Conservation (phyloP, 2,113 vertebrate species). For the Meleagris gallopavo region DNA sequence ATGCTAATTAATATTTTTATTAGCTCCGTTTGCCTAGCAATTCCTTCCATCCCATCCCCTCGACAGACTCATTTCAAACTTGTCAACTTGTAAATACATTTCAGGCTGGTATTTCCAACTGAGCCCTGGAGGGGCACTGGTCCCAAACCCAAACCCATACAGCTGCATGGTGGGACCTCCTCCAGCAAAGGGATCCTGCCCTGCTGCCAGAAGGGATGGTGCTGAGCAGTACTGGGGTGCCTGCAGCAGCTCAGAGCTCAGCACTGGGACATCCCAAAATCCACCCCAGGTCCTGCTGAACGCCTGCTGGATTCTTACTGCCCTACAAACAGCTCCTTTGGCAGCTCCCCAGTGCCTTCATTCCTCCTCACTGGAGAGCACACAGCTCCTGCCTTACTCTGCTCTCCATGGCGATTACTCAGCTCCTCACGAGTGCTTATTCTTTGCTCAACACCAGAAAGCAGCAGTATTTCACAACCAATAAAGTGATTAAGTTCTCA, state of each 20-base stretch:
- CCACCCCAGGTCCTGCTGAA: fast-evolving
- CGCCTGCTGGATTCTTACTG: background rate
- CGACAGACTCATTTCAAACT: background rate
- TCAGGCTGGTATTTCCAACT: background rate
- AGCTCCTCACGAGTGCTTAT: background rate
- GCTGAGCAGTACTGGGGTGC: background rate
- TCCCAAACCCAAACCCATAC: background rate
- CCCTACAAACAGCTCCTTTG: background rate
- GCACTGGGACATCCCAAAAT: background rate
- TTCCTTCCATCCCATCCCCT: background rate
- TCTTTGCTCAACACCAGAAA: background rate
- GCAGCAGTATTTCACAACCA: conserved; percentile 42
- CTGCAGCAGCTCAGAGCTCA: background rate
- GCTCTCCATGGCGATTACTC: conserved; percentile 18
- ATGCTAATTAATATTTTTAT: background rate
- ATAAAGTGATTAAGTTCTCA: conserved; percentile 42
- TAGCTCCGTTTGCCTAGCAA: background rate
- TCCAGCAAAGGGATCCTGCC: background rate
- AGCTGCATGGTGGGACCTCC: background rate
- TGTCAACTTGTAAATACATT: background rate
- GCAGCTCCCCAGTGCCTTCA: background rate
- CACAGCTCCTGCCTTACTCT: conserved; percentile 12
- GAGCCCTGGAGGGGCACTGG: background rate
- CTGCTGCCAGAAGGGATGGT: background rate
- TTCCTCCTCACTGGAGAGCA: background rate